Base-by-base conservation (phyloP, 2,888 invertebrate species). In the Callimorpha dominula region DNA sequence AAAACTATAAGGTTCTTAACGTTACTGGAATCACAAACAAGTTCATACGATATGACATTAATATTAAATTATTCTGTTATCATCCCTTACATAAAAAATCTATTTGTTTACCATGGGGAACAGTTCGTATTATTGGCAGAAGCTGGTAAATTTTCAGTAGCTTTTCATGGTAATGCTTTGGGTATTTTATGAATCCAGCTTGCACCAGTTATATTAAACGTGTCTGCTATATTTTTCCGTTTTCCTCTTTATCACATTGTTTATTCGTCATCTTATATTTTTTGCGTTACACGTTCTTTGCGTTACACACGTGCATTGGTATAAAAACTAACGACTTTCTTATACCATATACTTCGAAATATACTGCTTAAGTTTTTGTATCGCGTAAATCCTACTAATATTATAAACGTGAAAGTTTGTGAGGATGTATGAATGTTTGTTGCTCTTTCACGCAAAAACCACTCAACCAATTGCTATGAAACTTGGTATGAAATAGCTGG, bases 51-150 rank as follows among this genome's bases (percentile, higher is more conserved):
- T 46, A 7, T 65, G 20, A 65, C 15, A 46, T 15, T 46, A 31
- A 65, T 49, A 31, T 42, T 65, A 65, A 31, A 49, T 31, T 12
- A 65, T 46, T 65, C 64, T 46, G 20, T 20, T 65, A 65, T 65
- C 64, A 46, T 46, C 20, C 12, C 20, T 6, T 46, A 65, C 46
- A 46, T 20, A 31, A 20, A 46, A 7, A 65, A 65, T 14, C n/a
- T 46, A 46, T 20, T 20, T 65, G 64, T 65, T 65, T 46, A 65
- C 46, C 46, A 65, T 15, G 49, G 20, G 65, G n/a, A 49, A 1
- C 46, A 62, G 40, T 65, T 17, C 17, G 1, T 31, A 65, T 50
- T 43, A 50, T 31, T 50, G 31, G 49, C 31, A 14, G 20, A 20
- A 49, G 46, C n/a, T 65, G 20, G 12, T 14, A 20, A 65, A 65